A percentile compares a stretch with the other conserved stretches of the same genome.
Conservation (phyloP, 2,888 invertebrate genomes). For the Eutolmus rufibarbis region DNA sequence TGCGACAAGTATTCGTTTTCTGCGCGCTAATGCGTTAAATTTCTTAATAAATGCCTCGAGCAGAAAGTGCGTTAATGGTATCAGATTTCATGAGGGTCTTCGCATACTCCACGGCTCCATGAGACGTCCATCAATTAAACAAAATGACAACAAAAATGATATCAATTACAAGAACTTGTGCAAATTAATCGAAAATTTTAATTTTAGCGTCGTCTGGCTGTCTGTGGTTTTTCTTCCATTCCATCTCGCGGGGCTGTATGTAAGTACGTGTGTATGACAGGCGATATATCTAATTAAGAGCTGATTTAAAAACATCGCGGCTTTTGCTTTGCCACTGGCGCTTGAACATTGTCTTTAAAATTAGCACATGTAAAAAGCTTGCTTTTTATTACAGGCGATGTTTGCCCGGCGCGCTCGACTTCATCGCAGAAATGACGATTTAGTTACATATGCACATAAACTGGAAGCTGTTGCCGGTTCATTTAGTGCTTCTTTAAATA, state of each 20-base stretch:
- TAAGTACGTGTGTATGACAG: neutral
- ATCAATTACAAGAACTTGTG: constrained; percentile 36
- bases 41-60: constrained; percentile 1
- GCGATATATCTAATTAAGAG: constrained; percentile 23
- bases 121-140: constrained; percentile 8
- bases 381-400: neutral
- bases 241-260: neutral
- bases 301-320: neutral
- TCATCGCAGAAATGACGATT: neutral
- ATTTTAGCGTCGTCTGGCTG: constrained; percentile 32
- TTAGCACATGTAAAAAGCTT: neutral
- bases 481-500: neutral
- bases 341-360: neutral
- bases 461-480: neutral
- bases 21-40: constrained; percentile 33
- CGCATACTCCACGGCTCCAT: neutral
- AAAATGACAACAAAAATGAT: constrained; percentile 27
- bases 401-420: neutral
- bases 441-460: neutral
- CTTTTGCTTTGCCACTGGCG: neutral
- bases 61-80: constrained; percentile 38
- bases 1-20: neutral
- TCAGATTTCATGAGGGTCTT: constrained; percentile 33
- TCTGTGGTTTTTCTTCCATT: constrained; percentile 32
- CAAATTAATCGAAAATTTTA: constrained; percentile 37